These are phyloP conservation scores for Columbina picui DNA, from an alignment of 2,113 vertebrate genomes.

Conservation along the genomic window DNA sequence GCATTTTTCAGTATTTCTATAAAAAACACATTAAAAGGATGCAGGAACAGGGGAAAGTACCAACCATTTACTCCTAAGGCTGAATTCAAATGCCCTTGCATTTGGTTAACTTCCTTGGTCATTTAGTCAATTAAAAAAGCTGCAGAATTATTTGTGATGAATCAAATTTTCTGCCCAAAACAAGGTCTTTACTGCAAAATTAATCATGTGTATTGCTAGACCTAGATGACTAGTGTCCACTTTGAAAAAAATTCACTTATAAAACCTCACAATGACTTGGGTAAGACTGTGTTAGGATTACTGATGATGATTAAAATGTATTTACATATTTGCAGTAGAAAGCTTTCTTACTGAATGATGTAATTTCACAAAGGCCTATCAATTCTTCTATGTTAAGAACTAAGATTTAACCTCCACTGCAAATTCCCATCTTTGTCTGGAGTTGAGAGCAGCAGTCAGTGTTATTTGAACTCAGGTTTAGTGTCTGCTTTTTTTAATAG, in stretches of 20 bases:
- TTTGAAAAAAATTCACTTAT: neutral
- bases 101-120: neutral
- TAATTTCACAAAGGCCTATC: neutral
- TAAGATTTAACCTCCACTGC: constrained; percentile 2
- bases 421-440: constrained; percentile 40
- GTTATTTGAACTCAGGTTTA: constrained; percentile 29
- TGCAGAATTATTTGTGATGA: neutral
- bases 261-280: neutral
- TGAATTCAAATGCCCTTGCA: neutral
- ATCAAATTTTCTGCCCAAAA: neutral
- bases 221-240: neutral
- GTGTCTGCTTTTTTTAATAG: constrained; percentile 28
- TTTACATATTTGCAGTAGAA: neutral
- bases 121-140: neutral
- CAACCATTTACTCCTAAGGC: neutral
- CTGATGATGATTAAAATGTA: neutral
- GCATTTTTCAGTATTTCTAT: neutral
- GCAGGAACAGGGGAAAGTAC: neutral
- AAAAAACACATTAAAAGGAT: neutral
- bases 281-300: neutral
- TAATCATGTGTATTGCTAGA: neutral
- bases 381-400: neutral
- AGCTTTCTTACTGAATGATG: neutral
- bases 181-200: neutral
- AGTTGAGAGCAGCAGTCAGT: constrained; percentile 6